Conservation (phyloP, 2,113 vertebrate species). For the Macrotus californicus region DNA sequence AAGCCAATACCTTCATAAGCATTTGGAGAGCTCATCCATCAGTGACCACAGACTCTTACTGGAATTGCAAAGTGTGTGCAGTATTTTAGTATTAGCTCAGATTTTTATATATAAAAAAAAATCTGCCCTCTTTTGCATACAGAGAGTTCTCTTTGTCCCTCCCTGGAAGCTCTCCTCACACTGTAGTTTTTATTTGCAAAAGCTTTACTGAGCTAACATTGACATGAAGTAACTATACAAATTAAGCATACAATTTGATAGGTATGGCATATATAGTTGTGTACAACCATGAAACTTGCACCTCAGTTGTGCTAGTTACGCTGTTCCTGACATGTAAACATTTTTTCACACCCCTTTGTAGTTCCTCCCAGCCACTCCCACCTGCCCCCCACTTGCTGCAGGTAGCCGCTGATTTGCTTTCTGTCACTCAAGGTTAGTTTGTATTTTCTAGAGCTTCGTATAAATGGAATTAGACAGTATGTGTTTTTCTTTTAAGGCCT, state of each 20-base stretch:
- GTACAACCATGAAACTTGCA: neutral
- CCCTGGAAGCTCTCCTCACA: neutral
- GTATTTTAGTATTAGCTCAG: neutral
- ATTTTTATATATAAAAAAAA: neutral
- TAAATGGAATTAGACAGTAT: neutral
- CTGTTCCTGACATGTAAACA: neutral
- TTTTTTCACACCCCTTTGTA: neutral
- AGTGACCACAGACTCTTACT: neutral
- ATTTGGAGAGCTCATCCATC: neutral
- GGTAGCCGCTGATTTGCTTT: neutral
- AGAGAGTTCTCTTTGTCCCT: neutral
- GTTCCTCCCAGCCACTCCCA: neutral
- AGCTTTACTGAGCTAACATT: neutral
- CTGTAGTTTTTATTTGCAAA: neutral
- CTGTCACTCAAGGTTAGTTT: neutral
- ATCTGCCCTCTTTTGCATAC: neutral
- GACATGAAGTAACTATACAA: neutral
- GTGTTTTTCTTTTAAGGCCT: neutral
- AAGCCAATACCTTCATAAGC: neutral
- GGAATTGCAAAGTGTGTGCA: neutral
- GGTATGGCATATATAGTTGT: neutral
- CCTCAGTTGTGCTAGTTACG: neutral
- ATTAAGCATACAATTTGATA: neutral
- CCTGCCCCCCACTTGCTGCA: neutral
- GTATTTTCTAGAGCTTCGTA: neutral